Evolutionary conservation across 2,797 vertebrate species (phyloP), one percentile per base, ranked within the genome.

Genomic region (Parambassis ranga): DNA sequence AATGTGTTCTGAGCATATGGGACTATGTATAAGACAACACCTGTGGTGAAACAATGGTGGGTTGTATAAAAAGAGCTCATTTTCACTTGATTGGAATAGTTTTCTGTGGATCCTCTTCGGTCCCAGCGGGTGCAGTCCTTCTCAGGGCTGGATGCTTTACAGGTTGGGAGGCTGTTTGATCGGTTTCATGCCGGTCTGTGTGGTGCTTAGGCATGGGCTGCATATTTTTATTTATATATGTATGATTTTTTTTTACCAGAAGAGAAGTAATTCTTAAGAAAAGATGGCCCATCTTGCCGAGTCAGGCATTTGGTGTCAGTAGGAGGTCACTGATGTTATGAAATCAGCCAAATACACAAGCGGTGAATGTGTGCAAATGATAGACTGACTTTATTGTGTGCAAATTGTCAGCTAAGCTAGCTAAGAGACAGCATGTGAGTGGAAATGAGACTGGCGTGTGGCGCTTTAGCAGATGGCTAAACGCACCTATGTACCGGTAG

Each of bases 1-100:
- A 81, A 81, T 11, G 48, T 35, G 51, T 10, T 52, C 65, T 48
- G 71, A 30, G 48, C 27, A 55, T 41, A 46, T 30, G 77, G 75
- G 78, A 65, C 55, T 6, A 6, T 13, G 35, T 59, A 82, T 75
- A 77, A 56, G 70, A 53, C 53, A 82, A 73, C 78, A 88, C 76
- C 71, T 85, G 76, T 85, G 47, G 63, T 66, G 63, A 68, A 81
- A 77, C 72, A 70, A 77, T 52, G 36, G 50, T 16, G 46, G 52
- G 24, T 71, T 74, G 38, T 57, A 52, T 53, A 5, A 27, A 31
- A 15, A 26, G 11, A 46, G 30, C 41, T 2, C 37, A 13, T 14
- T 46, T 48, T 49, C 7, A 39, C 39, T 14, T 55, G 18, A 33
- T 11, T 44, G 37, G 63, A 39, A 41, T 32, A 33, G 22, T 58